phyloP scores from a whole-genome alignment of 2,113 vertebrate species.

The Pomatorhinus ruficollis region DNA sequence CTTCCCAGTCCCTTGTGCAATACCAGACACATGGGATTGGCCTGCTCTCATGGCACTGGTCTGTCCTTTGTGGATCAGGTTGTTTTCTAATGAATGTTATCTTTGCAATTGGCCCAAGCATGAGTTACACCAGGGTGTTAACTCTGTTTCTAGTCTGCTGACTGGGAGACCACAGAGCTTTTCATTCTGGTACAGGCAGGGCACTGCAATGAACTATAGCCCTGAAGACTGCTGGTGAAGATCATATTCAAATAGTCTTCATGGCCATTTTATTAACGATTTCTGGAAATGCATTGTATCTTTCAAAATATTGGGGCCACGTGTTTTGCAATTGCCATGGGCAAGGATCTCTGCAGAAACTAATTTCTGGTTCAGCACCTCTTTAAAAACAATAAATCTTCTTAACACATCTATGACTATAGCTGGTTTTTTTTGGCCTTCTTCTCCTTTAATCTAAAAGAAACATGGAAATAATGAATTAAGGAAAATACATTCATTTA shows the following conservation, averaged over 20 bases:
- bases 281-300: not conserved
- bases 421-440: not conserved
- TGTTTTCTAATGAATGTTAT: not conserved
- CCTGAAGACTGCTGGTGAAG: not conserved
- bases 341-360: not conserved
- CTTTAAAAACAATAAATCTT: not conserved
- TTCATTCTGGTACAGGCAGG: not conserved
- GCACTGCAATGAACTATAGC: not conserved
- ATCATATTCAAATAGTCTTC: not conserved
- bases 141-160: not conserved
- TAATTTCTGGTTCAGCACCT: not conserved
- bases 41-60: not conserved
- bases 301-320: not conserved
- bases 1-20: not conserved
- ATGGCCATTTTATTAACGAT: not conserved
- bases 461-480: not conserved
- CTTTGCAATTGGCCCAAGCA: not conserved
- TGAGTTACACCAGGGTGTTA: not conserved
- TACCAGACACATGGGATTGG: not conserved
- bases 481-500: not conserved
- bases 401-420: not conserved
- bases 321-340: not conserved
- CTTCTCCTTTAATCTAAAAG: not conserved
- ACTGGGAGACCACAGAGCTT: not conserved
- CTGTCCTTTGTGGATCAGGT: not conserved